Conservation (phyloP, 2,113 vertebrate species). For the Baryphthengus martii region DNA sequence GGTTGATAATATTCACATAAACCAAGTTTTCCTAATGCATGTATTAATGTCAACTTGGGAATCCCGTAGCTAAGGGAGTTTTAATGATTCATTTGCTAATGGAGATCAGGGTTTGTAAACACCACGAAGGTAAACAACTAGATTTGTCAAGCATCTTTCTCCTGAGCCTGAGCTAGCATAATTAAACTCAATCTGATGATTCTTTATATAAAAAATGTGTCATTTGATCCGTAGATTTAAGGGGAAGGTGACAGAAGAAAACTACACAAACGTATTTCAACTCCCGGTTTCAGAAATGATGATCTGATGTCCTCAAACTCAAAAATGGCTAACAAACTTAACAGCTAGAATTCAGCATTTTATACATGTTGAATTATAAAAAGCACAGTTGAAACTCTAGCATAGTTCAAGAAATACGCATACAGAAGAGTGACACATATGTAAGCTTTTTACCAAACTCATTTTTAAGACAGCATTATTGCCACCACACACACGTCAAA, state of each 20-base stretch:
- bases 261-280: background rate
- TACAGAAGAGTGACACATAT: fast-evolving
- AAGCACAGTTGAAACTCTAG: background rate
- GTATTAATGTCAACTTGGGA: background rate
- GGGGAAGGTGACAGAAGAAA: background rate
- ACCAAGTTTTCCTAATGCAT: background rate
- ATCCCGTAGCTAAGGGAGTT: background rate
- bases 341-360: background rate
- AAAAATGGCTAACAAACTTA: background rate
- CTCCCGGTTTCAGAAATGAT: background rate
- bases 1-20: background rate
- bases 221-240: background rate
- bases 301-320: background rate
- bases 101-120: background rate
- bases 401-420: background rate
- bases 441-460: background rate
- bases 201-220: background rate
- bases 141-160: background rate
- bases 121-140: background rate
- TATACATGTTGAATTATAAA: background rate
- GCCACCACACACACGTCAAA: background rate
- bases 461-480: background rate
- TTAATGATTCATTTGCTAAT: constrained; percentile 18
- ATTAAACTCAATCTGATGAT: background rate
- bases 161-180: background rate